Evolutionary conservation across 53 echinoderm and acorn worm species (phyloP).

Genomic region (Temnopleurus reevesii): DNA sequence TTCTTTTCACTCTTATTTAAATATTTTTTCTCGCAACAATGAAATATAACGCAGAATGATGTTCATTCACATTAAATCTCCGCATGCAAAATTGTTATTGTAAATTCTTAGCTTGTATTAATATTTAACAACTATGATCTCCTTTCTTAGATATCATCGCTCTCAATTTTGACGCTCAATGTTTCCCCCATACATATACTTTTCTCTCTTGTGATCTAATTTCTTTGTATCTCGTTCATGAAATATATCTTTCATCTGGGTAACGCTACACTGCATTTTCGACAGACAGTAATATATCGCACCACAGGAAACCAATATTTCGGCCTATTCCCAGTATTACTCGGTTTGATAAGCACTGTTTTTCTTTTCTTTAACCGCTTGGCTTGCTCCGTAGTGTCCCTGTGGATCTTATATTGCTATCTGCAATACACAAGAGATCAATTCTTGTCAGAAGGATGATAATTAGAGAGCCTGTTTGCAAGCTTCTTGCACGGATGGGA

Average conservation of each 20-base stretch:
- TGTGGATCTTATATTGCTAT: constrained; percentile 17
- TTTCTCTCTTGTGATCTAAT: too few relatives aligned
- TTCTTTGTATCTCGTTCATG: not conserved
- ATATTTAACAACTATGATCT: too few relatives aligned
- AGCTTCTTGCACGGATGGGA: not conserved
- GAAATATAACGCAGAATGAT: too few relatives aligned
- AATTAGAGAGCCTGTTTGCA: not conserved
- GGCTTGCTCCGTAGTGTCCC: not conserved
- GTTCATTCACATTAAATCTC: too few relatives aligned
- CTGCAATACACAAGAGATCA: not conserved
- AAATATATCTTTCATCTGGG: not conserved
- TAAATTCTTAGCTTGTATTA: too few relatives aligned
- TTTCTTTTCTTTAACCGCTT: constrained; percentile 16
- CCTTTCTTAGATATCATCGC: too few relatives aligned
- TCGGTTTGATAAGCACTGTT: constrained; percentile 15
- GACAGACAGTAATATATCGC: constrained; percentile 30
- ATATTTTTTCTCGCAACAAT: too few relatives aligned
- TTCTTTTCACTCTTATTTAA: too few relatives aligned
- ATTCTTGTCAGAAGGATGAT: not conserved
- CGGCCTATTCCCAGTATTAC: not conserved
- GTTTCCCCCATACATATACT: too few relatives aligned
- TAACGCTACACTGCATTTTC: constrained; percentile 4
- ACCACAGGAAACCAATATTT: constrained; percentile 34
- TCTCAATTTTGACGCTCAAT: too few relatives aligned
- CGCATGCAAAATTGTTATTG: too few relatives aligned